Evolutionary conservation across 2,797 vertebrate genomes (phyloP), one percentile per base, ranked within the genome.

Genomic region (Perodicticus potto): DNA sequence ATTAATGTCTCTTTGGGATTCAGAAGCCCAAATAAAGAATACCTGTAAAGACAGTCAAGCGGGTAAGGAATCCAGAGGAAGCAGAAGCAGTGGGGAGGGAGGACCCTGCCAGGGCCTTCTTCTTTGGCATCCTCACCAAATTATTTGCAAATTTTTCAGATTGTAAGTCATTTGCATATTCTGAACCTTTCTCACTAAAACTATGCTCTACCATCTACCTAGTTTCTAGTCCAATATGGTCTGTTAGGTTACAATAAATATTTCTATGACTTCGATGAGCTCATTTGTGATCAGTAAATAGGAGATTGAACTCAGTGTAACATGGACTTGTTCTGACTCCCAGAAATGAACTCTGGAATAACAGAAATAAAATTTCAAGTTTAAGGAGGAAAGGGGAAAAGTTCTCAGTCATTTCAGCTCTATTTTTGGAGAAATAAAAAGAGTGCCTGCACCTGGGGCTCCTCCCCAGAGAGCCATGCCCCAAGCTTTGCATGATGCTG

Each of bases 341-440:
- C 49, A 53, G 49, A 3, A 14, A 53, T 53, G 49, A 53, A 14
- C 49, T 86, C 70, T 81, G 81, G 69, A 61, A 74, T 1, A 81
- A 17, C 12, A 69, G 63, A 95, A 94, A 59, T 84, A 63, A 88
- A 55, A 49, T 34, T 91, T 91, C 57, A 89, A 89, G 65, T 10
- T n/a, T 67, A 7, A 34, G 29, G 34, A 72, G 73, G 32, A 57
- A 70, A 89, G n/a, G 57, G 19, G 23, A 80, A n/a, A 89, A 45
- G 45, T 77, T 70, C 55, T 92, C 74, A 45, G 32, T 87, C 55
- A 72, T 1, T 59, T 73, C 37, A 49, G 70, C 53, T 89, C 53
- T 74, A 55, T 59, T 87, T 92, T 82, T 86, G 95, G 29, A 77
- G 90, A 63, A 74, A 63, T 19, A 57, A 45, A 65, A 91, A 73